Conservation (phyloP, 2,888 invertebrate species). For the Dione vanillae region DNA sequence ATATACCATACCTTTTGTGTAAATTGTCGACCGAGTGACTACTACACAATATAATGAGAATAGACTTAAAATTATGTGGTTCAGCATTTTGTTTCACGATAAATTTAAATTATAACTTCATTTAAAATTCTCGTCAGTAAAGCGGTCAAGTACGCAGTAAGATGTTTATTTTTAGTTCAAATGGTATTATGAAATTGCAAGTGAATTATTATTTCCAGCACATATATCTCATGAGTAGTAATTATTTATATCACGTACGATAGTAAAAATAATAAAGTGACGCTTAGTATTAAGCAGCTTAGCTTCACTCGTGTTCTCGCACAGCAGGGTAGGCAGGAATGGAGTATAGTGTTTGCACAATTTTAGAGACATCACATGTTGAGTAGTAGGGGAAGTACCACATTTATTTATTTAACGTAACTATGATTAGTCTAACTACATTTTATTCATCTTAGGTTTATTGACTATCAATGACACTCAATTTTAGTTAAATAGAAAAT, state of each 20-base stretch:
- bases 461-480: too few species aligned
- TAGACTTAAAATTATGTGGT: slow-evolving; percentile 1
- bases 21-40: slow-evolving; percentile 22
- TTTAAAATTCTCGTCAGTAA: slow-evolving; percentile 38
- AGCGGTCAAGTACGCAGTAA: slow-evolving; percentile 42
- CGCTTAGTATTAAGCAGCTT: too few species aligned
- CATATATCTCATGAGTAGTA: background rate
- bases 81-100: background rate
- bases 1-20: slow-evolving; percentile 27
- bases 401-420: too few species aligned
- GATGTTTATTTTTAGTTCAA: slow-evolving; percentile 38
- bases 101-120: slow-evolving; percentile 26
- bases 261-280: too few species aligned
- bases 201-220: slow-evolving; percentile 22
- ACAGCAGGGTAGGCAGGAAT: too few species aligned
- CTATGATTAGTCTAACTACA: too few species aligned
- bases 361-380: too few species aligned
- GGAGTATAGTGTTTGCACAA: too few species aligned
- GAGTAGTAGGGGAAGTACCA: too few species aligned
- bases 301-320: too few species aligned
- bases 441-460: too few species aligned
- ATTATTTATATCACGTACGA: background rate
- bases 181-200: slow-evolving; percentile 34
- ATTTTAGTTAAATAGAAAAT: too few species aligned
- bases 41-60: slow-evolving; percentile 18